These are phyloP conservation scores for Odocoileus virginianus DNA, from an alignment of 2,113 vertebrate genomes.

Conservation along the genomic window DNA sequence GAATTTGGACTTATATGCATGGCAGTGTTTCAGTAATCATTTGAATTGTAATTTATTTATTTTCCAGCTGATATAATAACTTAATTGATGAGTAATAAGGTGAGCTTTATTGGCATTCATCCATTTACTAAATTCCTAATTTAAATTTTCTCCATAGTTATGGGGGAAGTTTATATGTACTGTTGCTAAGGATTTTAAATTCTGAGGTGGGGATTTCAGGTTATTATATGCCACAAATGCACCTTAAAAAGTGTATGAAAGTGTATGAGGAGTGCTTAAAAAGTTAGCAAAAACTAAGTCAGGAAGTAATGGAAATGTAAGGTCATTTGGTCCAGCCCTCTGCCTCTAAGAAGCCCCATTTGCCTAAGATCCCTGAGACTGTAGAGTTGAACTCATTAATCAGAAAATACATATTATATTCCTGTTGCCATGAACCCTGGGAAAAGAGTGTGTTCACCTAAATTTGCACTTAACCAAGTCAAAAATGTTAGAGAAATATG, in stretches of 20 bases:
- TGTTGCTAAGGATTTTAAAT: not conserved
- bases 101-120: not conserved
- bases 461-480: slow-evolving; percentile 78
- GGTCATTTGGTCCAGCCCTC: not conserved
- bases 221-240: not conserved
- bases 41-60: not conserved
- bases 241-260: not conserved
- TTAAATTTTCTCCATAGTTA: not conserved
- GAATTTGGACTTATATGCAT: not conserved
- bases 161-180: not conserved
- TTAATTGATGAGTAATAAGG: not conserved
- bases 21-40: not conserved
- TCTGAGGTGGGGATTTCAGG: not conserved
- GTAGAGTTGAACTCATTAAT: slow-evolving; percentile 21
- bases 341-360: not conserved
- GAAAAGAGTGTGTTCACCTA: slow-evolving; percentile 70
- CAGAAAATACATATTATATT: slow-evolving; percentile 59
- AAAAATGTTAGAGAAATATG: slow-evolving; percentile 77
- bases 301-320: not conserved
- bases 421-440: slow-evolving; percentile 64
- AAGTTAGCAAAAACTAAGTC: not conserved
- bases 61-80: not conserved
- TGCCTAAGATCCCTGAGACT: not conserved
- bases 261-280: not conserved
- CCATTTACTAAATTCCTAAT: not conserved